These are phyloP conservation scores for Macropodus opercularis DNA, from an alignment of 2,797 vertebrate genomes.

Conservation along the genomic window DNA sequence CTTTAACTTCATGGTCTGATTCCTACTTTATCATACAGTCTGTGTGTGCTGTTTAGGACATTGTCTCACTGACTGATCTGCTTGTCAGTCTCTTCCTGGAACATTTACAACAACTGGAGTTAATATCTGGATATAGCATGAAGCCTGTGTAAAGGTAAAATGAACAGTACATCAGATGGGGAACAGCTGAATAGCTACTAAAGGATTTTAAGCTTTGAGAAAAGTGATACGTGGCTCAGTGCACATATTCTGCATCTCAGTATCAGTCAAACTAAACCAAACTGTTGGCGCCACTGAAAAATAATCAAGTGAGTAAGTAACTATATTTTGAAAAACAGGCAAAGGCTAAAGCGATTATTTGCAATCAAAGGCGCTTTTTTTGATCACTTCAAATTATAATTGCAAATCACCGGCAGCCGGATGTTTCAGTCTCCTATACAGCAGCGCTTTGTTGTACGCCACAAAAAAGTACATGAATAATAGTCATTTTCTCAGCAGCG, in stretches of 20 bases:
- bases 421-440: constrained; percentile 20
- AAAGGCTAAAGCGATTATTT: constrained; percentile 23
- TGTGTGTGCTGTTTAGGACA: too few species aligned
- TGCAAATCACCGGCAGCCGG: constrained; percentile 35
- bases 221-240: not conserved
- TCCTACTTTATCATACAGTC: too few species aligned
- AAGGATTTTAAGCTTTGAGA: not conserved
- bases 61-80: not conserved
- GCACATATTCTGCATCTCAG: not conserved
- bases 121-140: too few species aligned
- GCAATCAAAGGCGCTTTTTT: constrained; percentile 26
- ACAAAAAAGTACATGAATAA: constrained; percentile 60
- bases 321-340: constrained; percentile 24
- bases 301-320: constrained; percentile 1
- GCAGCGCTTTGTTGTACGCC: constrained; percentile 28
- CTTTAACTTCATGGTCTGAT: not conserved
- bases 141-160: too few species aligned
- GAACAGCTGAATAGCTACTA: not conserved
- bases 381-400: constrained; percentile 30
- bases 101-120: too few species aligned
- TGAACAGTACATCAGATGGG: too few species aligned
- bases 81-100: too few species aligned
- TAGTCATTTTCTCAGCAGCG: constrained; percentile 52
- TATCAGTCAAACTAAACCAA: constrained; percentile 17
- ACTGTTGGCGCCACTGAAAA: constrained; percentile 5